Evolutionary conservation across 2,888 invertebrate species (phyloP).

Genomic region (Buathra laborator): DNA sequence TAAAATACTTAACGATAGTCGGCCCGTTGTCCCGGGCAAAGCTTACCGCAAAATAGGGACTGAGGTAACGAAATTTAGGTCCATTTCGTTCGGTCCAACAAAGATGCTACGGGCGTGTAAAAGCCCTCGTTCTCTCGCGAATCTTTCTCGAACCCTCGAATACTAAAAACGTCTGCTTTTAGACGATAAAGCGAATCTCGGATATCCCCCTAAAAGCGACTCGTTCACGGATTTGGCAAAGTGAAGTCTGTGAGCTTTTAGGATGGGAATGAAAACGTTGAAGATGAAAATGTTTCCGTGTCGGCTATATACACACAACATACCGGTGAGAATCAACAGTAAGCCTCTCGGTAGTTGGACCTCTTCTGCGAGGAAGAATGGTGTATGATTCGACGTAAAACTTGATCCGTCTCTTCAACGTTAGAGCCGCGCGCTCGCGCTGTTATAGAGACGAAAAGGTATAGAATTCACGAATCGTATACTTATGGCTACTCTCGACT

Average conservation of each 20-base stretch:
- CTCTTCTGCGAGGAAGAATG: not conserved
- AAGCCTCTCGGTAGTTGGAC: not conserved
- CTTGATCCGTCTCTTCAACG: constrained; percentile 25
- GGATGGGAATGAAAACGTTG: not conserved
- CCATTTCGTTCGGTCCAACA: not conserved
- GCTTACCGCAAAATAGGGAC: not conserved
- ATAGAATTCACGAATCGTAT: constrained; percentile 17
- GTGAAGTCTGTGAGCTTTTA: not conserved
- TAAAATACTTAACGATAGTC: constrained; percentile 41
- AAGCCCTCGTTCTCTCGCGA: not conserved
- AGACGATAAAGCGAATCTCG: not conserved
- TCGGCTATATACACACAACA: not conserved
- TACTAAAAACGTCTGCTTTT: constrained; percentile 5
- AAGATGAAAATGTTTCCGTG: not conserved
- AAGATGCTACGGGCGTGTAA: not conserved
- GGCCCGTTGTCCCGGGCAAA: not conserved
- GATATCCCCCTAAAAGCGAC: not conserved
- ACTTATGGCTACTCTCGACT: not conserved
- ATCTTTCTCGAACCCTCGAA: not conserved
- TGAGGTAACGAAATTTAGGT: not conserved
- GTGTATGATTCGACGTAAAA: constrained; percentile 39
- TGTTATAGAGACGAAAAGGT: not conserved
- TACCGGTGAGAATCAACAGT: constrained; percentile 1
- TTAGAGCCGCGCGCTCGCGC: not conserved
- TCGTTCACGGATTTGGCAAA: constrained; percentile 1